phyloP scores from a whole-genome alignment of 2,797 vertebrate genomes.

The Capromys pilorides region DNA sequence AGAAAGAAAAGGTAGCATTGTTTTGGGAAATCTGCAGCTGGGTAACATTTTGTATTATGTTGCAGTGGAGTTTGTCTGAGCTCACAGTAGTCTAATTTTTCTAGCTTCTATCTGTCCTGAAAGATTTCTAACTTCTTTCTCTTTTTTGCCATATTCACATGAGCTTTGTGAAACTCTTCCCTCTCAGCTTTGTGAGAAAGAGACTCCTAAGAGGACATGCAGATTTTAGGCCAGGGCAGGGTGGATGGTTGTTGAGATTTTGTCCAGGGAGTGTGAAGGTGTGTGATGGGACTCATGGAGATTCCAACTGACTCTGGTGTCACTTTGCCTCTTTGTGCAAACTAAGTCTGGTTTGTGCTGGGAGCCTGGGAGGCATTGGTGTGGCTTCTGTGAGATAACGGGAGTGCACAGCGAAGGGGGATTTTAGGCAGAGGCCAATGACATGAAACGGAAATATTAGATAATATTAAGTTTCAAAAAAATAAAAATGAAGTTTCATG shows the following conservation, averaged over 20 bases:
- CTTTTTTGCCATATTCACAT: not conserved
- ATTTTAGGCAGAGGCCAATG: not conserved
- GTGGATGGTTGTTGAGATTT: not conserved
- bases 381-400: not conserved
- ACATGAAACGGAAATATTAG: not conserved
- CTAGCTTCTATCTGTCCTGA: not conserved
- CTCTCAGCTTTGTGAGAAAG: not conserved
- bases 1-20: constrained; percentile 90
- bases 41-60: not conserved
- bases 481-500: not conserved
- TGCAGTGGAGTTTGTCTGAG: not conserved
- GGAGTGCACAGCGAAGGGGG: not conserved
- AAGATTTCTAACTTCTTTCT: not conserved
- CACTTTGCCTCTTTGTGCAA: not conserved
- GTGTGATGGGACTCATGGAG: not conserved
- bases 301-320: not conserved
- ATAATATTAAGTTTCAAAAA: too few relatives aligned
- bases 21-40: not conserved
- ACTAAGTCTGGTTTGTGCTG: not conserved
- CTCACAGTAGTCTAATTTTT: constrained; percentile 26
- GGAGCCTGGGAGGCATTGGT: not conserved
- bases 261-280: not conserved
- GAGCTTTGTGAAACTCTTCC: not conserved
- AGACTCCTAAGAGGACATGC: not conserved
- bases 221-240: not conserved